Percentiles rank a stretch among this genome's conserved stretches.
phyloP scores from a whole-genome alignment of 64 coral and sea anemone genomes.

The Hydrozoanthus tunicans region DNA sequence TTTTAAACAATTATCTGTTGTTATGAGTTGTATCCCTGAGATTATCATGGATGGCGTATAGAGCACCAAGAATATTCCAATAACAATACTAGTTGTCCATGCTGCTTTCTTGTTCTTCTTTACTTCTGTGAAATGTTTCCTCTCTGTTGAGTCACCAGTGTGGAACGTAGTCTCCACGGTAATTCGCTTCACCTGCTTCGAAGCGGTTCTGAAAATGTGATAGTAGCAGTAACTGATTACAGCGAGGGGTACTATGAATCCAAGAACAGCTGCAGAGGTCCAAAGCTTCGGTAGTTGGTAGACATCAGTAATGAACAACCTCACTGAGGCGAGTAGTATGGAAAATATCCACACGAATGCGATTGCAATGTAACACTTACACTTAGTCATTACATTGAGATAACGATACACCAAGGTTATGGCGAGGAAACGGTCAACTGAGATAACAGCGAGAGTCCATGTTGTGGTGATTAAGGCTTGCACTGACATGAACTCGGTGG shows the following conservation, averaged over 20 bases:
- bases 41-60: slow-evolving; percentile 63
- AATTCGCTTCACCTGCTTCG: slow-evolving; percentile 44
- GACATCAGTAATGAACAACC: slow-evolving; percentile 35
- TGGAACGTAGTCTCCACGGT: background rate
- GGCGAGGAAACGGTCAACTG: slow-evolving; percentile 63
- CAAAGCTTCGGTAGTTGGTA: slow-evolving; percentile 41
- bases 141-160: background rate
- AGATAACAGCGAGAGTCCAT: slow-evolving; percentile 55
- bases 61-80: slow-evolving; percentile 46
- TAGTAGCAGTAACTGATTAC: slow-evolving; percentile 59
- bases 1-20: slow-evolving; percentile 39
- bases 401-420: slow-evolving; percentile 60
- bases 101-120: slow-evolving; percentile 77
- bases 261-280: background rate
- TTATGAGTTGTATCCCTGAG: slow-evolving; percentile 40
- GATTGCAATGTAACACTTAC: background rate
- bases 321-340: slow-evolving; percentile 28
- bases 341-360: slow-evolving; percentile 62
- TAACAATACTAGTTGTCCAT: slow-evolving; percentile 62
- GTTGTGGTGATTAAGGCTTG: slow-evolving; percentile 72
- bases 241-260: slow-evolving; percentile 6
- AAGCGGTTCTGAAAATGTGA: slow-evolving; percentile 58
- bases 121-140: background rate
- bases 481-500: slow-evolving; percentile 44
- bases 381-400: background rate